phyloP scores from a whole-genome alignment of 2,888 invertebrate species.

The Lepidochrysops patricia region DNA sequence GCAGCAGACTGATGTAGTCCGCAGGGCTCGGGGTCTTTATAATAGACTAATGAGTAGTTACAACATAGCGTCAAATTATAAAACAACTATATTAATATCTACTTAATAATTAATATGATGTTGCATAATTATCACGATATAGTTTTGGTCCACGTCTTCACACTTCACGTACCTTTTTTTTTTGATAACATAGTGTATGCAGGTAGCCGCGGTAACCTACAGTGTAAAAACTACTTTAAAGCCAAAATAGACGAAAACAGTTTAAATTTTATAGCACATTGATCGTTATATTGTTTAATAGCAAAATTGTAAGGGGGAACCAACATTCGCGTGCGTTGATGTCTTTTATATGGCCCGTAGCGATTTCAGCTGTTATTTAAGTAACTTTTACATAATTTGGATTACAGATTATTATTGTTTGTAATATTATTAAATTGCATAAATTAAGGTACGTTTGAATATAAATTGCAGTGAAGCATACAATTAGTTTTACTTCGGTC shows the following conservation, averaged over 20 bases:
- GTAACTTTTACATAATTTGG: neutral
- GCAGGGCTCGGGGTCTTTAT: neutral
- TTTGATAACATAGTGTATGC: no score
- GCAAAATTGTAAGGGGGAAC: no score
- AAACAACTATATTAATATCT: neutral
- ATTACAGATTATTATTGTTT: neutral
- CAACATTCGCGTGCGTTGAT: neutral
- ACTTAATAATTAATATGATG: neutral
- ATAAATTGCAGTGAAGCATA: constrained; percentile 14
- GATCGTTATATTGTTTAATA: no score
- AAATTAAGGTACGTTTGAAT: neutral
- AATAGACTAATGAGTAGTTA: neutral
- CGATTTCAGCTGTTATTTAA: neutral
- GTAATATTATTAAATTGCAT: neutral
- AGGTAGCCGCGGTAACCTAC: no score
- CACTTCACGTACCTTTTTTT: no score
- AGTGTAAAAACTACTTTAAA: no score
- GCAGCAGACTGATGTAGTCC: neutral
- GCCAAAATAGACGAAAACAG: no score
- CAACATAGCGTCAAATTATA: neutral
- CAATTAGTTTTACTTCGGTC: constrained; percentile 19
- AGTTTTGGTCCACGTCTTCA: no score
- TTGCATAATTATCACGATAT: neutral
- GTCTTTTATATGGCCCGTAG: neutral
- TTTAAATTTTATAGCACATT: no score